Percentiles rank a stretch among this genome's conserved stretches.
Evolutionary conservation across 2,888 invertebrate genomes (phyloP).

Genomic region (Drosophila austrosaltans): DNA sequence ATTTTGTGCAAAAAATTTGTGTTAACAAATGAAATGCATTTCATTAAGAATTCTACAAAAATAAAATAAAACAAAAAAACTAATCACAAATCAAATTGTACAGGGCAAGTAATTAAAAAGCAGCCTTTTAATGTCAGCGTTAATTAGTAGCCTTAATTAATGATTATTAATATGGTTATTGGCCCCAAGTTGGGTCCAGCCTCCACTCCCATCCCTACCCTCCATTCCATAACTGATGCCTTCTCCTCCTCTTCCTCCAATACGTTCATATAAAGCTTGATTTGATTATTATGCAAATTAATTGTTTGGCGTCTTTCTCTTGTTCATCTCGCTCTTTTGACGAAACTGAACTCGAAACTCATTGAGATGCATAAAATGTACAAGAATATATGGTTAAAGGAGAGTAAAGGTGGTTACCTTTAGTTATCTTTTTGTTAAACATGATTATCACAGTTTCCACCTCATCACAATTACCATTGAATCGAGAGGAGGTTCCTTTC

Average conservation of each 20-base stretch:
- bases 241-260: not conserved
- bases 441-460: slow-evolving; percentile 79
- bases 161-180: slow-evolving; percentile 78
- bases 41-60: slow-evolving; percentile 11
- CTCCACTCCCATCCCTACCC: not conserved
- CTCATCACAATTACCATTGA: slow-evolving; percentile 68
- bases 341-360: slow-evolving; percentile 68
- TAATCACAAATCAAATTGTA: slow-evolving; percentile 29
- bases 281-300: slow-evolving; percentile 77
- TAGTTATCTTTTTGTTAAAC: slow-evolving; percentile 59
- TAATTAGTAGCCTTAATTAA: slow-evolving; percentile 77
- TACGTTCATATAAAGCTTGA: slow-evolving; percentile 17
- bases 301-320: slow-evolving; percentile 54
- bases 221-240: not conserved
- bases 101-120: slow-evolving; percentile 64
- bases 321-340: slow-evolving; percentile 51
- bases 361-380: slow-evolving; percentile 70
- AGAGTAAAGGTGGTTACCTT: slow-evolving; percentile 18
- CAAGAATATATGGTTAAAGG: slow-evolving; percentile 17
- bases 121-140: slow-evolving; percentile 76
- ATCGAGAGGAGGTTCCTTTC: not conserved
- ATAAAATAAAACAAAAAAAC: slow-evolving; percentile 5
- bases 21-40: slow-evolving; percentile 42
- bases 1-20: slow-evolving; percentile 56
- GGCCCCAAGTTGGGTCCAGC: slow-evolving; percentile 34